Evolutionary conservation across 2,113 vertebrate species (phyloP).

Genomic region (Nesoenas mayeri): DNA sequence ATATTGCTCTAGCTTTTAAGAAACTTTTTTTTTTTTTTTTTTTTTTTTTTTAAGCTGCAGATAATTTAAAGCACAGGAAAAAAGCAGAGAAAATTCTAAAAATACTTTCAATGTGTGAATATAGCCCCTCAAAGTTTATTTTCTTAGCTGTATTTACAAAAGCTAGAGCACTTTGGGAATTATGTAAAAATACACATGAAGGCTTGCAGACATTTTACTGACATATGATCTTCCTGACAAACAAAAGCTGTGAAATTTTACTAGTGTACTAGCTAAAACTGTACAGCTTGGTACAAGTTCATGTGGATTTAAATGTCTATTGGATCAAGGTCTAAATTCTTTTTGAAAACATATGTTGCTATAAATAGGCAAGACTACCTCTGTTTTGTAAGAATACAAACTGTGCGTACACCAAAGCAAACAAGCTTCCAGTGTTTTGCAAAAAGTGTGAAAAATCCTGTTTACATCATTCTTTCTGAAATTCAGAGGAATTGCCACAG

Average conservation of each 20-base stretch:
- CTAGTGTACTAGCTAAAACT: background rate
- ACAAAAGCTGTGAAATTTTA: background rate
- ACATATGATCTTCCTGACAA: background rate
- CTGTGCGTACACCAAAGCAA: background rate
- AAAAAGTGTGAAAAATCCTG: background rate
- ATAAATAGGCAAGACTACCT: background rate
- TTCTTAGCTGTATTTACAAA: slow-evolving; percentile 11
- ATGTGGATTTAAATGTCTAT: background rate
- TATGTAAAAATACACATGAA: background rate
- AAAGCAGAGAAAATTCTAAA: background rate
- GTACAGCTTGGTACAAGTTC: background rate
- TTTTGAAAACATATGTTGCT: background rate
- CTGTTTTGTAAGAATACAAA: background rate
- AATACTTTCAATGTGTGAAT: background rate
- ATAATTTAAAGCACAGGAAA: background rate
- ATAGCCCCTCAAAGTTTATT: background rate
- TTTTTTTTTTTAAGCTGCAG: background rate
- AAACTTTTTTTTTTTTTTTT: background rate
- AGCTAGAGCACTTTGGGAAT: background rate
- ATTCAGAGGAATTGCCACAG: background rate
- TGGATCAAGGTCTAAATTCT: background rate
- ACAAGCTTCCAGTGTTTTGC: background rate
- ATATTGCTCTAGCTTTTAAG: background rate
- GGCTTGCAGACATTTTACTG: slow-evolving; percentile 6
- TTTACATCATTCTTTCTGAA: background rate